phyloP scores from a whole-genome alignment of 2,888 invertebrate genomes.

The Lagria hirta region DNA sequence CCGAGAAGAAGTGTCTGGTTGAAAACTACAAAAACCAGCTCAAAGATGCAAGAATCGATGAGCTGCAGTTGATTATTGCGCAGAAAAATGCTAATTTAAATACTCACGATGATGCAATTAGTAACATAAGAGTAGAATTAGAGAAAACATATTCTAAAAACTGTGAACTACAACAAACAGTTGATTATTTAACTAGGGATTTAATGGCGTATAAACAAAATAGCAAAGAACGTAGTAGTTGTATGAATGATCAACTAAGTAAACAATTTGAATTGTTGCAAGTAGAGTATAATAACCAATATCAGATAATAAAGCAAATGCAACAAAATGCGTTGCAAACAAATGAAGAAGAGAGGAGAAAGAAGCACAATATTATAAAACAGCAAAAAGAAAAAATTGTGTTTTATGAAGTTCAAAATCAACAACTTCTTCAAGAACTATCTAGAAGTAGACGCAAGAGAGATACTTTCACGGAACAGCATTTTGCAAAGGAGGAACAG shows the following conservation, averaged over 20 bases:
- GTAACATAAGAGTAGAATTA: constrained; percentile 50
- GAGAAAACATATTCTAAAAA: constrained; percentile 48
- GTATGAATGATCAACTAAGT: constrained; percentile 32
- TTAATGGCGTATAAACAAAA: constrained; percentile 17
- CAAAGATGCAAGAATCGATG: constrained; percentile 42
- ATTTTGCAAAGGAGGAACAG: no score
- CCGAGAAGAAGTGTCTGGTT: constrained; percentile 37
- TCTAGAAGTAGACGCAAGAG: no score
- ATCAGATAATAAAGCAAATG: constrained; percentile 35
- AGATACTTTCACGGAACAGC: no score
- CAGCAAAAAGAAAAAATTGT: constrained; percentile 33
- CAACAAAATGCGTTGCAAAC: constrained; percentile 41
- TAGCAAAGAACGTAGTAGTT: constrained; percentile 12
- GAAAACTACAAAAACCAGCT: constrained; percentile 41
- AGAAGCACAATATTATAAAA: no score
- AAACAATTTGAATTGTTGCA: constrained; percentile 39
- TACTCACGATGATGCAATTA: constrained; percentile 40
- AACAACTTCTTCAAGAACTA: constrained; percentile 5
- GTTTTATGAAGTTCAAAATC: constrained; percentile 6
- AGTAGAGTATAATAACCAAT: constrained; percentile 39
- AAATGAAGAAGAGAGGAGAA: no score
- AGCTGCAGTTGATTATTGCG: constrained; percentile 42
- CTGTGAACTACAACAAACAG: constrained; percentile 37
- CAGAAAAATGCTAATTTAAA: constrained; percentile 40
- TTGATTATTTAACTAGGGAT: constrained; percentile 34